Evolutionary conservation across 2,113 vertebrate species (phyloP), one percentile per base, ranked within the genome.

Genomic region (Promerops cafer): DNA sequence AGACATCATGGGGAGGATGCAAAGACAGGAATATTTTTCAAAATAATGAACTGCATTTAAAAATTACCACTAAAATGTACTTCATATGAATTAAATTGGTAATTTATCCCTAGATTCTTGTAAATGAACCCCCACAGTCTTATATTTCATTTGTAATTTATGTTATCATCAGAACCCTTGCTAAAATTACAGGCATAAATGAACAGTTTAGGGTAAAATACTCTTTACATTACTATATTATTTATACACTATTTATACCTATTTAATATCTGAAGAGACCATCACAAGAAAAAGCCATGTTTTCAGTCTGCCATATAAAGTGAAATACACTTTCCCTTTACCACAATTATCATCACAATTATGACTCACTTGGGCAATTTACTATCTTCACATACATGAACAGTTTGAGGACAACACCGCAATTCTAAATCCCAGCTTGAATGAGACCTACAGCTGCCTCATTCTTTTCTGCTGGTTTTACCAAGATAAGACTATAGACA

Each of bases 121-220:
- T 66, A 84, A 95, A 94, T 75, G 56, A 93, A 84, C 52, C 74
- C 52, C 60, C 7, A 59, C 35, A 84, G 77, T 63, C 69, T 93
- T 89, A 84, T 87, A 23, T 91, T 93, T 81, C 66, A 89, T 79
- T 89, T 64, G 33, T 68, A 87, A 95, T 84, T 91, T 82, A 93
- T 93, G 65, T 84, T 89, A 89, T 89, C 35, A 56, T 75, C 89
- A 66, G 69, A 95, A 93, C 44, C 10, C 17, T 70, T 82, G 27
- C 60, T 85, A 94, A 91, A 94, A 89, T 70, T 84, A 47, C 31
- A 50, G 42, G 26, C 45, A 83, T 89, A 87, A 83, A 83, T 54
- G 59, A 91, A 83, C 28, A 93, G 39, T 79, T 91, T 82, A 83
- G 72, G 23, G 19, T 87, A 87, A 84, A 78, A 63, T 71, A 70